Percentiles rank a stretch among this genome's conserved stretches.
Conservation (phyloP, 2,888 invertebrate genomes). For the Agrochola circellaris region DNA sequence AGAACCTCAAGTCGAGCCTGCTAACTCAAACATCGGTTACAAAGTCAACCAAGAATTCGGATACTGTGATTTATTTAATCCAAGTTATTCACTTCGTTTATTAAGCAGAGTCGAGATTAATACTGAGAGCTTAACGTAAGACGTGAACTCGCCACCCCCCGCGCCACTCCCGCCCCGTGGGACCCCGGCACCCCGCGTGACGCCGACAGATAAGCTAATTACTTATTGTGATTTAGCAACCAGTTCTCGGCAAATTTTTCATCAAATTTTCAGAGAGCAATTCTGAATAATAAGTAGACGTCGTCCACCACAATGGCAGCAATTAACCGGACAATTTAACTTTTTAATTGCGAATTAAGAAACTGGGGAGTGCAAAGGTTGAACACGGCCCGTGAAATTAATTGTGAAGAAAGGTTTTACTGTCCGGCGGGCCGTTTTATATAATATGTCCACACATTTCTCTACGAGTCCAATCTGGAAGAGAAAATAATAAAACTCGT, state of each 20-base stretch:
- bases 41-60: conserved; percentile 75
- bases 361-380: conserved; percentile 85
- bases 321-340: conserved; percentile 89
- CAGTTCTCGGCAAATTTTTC: conserved; percentile 82
- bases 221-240: conserved; percentile 86
- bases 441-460: conserved; percentile 42
- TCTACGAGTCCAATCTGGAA: conserved; percentile 6
- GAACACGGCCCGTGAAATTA: conserved; percentile 80
- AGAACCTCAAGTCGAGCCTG: conserved; percentile 26
- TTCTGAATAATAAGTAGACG: conserved; percentile 85
- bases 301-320: conserved; percentile 86
- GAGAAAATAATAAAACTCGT: conserved; percentile 19
- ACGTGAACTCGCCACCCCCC: conserved; percentile 75
- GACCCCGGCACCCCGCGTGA: conserved; percentile 78
- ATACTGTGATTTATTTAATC: conserved; percentile 81
- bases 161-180: conserved; percentile 62
- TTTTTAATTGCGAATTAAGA: conserved; percentile 89
- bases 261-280: conserved; percentile 81
- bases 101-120: conserved; percentile 85
- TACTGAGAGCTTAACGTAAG: conserved; percentile 82
- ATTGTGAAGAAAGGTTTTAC: conserved; percentile 77
- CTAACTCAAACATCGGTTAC: conserved; percentile 66
- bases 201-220: conserved; percentile 88
- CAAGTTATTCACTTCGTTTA: conserved; percentile 84
- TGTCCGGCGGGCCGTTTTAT: conserved; percentile 38